Conservation (phyloP, 2,888 invertebrate genomes). For the Celastrina argiolus region DNA sequence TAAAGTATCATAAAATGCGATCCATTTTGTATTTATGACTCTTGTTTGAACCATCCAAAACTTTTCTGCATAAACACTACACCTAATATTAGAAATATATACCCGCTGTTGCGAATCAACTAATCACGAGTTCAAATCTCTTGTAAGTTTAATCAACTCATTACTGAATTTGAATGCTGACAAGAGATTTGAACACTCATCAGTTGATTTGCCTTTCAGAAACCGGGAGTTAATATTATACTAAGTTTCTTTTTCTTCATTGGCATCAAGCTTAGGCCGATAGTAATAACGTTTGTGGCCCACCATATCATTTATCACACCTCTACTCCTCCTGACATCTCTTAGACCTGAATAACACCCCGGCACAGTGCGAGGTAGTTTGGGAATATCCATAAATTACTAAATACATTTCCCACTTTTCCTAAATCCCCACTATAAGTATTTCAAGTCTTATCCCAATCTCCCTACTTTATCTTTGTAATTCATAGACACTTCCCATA, state of each 20-base stretch:
- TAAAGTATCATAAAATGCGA: too few species aligned
- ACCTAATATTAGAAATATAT: too few species aligned
- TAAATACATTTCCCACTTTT: background rate
- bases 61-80: too few species aligned
- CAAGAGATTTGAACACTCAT: too few species aligned
- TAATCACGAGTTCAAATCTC: too few species aligned
- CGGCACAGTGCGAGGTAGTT: conserved; percentile 70
- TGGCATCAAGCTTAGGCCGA: conserved; percentile 26
- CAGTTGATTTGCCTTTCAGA: too few species aligned
- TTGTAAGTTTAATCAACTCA: too few species aligned
- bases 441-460: background rate
- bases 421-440: background rate
- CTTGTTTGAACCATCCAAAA: too few species aligned
- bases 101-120: too few species aligned
- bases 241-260: conserved; percentile 33
- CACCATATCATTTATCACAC: conserved; percentile 39
- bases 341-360: conserved; percentile 71
- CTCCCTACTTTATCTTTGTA: background rate
- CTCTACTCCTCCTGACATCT: conserved; percentile 73
- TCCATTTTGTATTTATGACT: too few species aligned
- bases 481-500: conserved; percentile 16
- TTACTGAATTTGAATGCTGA: too few species aligned
- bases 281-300: conserved; percentile 17
- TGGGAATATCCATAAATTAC: conserved; percentile 18
- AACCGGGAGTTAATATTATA: too few species aligned